Base-by-base conservation (phyloP, 92 coral and sea anemone species). In the Heliopora coerulea region DNA sequence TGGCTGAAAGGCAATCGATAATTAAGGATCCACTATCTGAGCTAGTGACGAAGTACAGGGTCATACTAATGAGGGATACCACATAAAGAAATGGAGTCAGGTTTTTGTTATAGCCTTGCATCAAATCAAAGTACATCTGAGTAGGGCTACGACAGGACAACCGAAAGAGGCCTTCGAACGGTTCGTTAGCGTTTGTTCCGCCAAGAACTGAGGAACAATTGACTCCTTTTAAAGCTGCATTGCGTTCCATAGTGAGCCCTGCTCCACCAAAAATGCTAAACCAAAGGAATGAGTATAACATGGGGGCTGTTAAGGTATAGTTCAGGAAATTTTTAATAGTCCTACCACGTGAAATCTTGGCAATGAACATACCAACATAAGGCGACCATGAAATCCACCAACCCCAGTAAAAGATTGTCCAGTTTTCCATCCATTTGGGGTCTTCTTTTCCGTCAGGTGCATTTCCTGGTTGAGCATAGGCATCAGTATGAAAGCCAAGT, bases 401-500 rank as follows among this genome's bases (percentile, higher is more conserved):
- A 31, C 72, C 87, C 90, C 90, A 86, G 79, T 86, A 86, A 57
- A 86, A 86, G 21, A 83, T 80, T 10, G 72, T 65, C 72, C 78
- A 68, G 50, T 57, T 59, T 42, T 46, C 59, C 63, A 68, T 67
- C 57, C 78, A 59, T 59, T 46, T 57, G 57, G 86, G 69, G 32
- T 58, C 56, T 32, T 91, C 95, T 56, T 68, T 83, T 14, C 82
- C 80, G 59, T 91, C 97, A 18, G 89, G 91, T 30, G 97, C 89
- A 68, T 83, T 87, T 10, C 97, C 95, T 46, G 75, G 75, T 42
- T 88, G 97, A 17, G 97, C 95, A 77, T 85, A 91, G 52, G 97
- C 97, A 42, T 91, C 97, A 15, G 97, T 88, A 81, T 91, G 97
- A 56, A 88, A 88, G 59, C 97, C 90, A 10, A 90, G 80, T 76